Base-by-base conservation (phyloP, 2,888 invertebrate species). In the Smittia aterrima region DNA sequence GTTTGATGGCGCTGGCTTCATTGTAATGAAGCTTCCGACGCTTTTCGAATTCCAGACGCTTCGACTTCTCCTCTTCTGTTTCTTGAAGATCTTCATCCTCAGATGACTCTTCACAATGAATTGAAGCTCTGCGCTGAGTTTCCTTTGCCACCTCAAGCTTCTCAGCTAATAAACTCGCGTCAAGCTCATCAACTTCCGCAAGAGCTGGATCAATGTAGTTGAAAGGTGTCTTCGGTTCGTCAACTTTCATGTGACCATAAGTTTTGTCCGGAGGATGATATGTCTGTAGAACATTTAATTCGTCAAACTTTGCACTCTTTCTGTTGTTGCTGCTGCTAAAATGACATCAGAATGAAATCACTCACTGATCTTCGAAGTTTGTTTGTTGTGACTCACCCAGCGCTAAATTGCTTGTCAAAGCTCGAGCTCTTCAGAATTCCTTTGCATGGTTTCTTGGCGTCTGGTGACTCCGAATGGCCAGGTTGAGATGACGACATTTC, bases 201-300 rank as follows among this genome's bases (percentile, higher is more conserved):
- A 85, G 83, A 54, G 86, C 86, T 27, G 86, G 85, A 76, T 90
- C 90, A 66, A 85, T 85, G 71, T 88, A 82, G 79, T 89, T 89
- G 78, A 82, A 88, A 47, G 99, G 99, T 25, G 99, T 99, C 83
- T 98, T 98, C 1, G 99, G 98, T 84, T 99, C 99, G 79, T 96
- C 94, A 77, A 93, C 90, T 84, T 98, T 99, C 97, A 98, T 98
- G 80, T 96, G 96, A 7, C 99, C 99, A 84, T 99, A 99, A 84
- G 98, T 98, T 85, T 99, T 99, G 82, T 96, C 96, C 22, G 93
- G 87, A 54, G 99, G 99, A 85, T 99, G 99, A 80, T 96, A 90
- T 0, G 99, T 99, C 77, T 96, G 97, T 79, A 98, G 87, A 77
- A 99, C 98, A 84, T 99, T 99, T 90, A 97, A 94, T 85, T 99